A percentile compares a stretch with the other conserved stretches of the same genome.
These are phyloP conservation scores for Pelecanoides urinatrix DNA, from an alignment of 2,113 vertebrate species.

Conservation along the genomic window DNA sequence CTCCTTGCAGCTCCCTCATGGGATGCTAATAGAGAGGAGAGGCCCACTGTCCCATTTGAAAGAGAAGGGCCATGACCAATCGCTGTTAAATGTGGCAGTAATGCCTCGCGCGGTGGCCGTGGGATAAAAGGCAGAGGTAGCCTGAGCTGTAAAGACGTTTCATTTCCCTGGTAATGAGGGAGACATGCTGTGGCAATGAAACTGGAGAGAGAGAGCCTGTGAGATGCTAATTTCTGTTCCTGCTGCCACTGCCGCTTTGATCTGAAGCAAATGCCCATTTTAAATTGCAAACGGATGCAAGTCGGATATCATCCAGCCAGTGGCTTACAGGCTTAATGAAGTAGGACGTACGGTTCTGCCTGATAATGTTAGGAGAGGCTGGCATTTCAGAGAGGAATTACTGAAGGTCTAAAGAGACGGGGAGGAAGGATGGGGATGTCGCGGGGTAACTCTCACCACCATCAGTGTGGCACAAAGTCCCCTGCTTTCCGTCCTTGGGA, in stretches of 20 bases:
- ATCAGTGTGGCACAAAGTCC: background rate
- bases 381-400: constrained; percentile 34
- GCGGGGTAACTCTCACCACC: background rate
- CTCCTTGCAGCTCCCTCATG: background rate
- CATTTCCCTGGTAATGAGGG: constrained; percentile 66
- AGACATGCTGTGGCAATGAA: constrained; percentile 47
- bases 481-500: background rate
- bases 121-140: constrained; percentile 57
- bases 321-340: constrained; percentile 68
- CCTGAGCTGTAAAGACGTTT: constrained; percentile 55
- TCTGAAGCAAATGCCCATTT: constrained; percentile 63
- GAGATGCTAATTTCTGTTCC: constrained; percentile 66
- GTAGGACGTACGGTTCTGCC: constrained; percentile 29
- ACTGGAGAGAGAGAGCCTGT: background rate
- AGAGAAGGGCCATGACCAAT: constrained; percentile 55
- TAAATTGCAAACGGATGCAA: constrained; percentile 66
- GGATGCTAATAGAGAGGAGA: background rate
- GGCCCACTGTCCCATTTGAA: background rate
- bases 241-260: constrained; percentile 53
- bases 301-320: constrained; percentile 63
- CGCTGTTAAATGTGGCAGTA: constrained; percentile 15
- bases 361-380: constrained; percentile 23
- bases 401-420: background rate
- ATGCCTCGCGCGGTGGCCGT: background rate
- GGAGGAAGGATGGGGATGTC: background rate